Conservation (phyloP, 2,888 invertebrate genomes). For the Dorcus parallelipipedus region DNA sequence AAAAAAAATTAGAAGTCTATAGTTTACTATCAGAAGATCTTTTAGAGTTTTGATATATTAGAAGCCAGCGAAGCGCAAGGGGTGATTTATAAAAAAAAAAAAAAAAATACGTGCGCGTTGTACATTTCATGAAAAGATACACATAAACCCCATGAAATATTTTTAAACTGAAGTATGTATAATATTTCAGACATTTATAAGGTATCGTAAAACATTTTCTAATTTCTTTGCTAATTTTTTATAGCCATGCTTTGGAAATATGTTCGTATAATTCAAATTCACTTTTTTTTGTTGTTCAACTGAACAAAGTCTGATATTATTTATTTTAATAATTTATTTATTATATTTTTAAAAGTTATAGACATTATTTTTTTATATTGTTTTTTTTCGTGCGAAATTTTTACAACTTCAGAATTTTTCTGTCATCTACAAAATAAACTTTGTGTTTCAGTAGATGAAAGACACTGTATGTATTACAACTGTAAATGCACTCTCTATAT, state of each 20-base stretch:
- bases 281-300: constrained; percentile 6
- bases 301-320: constrained; percentile 12
- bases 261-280: neutral
- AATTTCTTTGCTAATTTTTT: neutral
- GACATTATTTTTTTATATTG: constrained; percentile 30
- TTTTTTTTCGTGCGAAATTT: constrained; percentile 1
- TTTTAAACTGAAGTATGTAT: constrained; percentile 16
- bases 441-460: constrained; percentile 33
- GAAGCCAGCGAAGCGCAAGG: neutral
- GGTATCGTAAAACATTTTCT: neutral
- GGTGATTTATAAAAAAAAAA: neutral
- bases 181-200: constrained; percentile 14
- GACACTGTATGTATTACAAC: constrained; percentile 48
- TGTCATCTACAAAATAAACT: constrained; percentile 18
- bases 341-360: constrained; percentile 15
- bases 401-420: constrained; percentile 12
- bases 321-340: constrained; percentile 18
- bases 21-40: neutral
- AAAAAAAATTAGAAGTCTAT: neutral
- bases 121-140: constrained; percentile 10
- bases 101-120: neutral
- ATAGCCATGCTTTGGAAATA: neutral
- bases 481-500: constrained; percentile 48
- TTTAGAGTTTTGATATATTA: neutral
- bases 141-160: constrained; percentile 15